Evolutionary conservation across 2,113 vertebrate genomes (phyloP), one percentile per base, ranked within the genome.

Genomic region (Phrynosoma blainvillii): DNA sequence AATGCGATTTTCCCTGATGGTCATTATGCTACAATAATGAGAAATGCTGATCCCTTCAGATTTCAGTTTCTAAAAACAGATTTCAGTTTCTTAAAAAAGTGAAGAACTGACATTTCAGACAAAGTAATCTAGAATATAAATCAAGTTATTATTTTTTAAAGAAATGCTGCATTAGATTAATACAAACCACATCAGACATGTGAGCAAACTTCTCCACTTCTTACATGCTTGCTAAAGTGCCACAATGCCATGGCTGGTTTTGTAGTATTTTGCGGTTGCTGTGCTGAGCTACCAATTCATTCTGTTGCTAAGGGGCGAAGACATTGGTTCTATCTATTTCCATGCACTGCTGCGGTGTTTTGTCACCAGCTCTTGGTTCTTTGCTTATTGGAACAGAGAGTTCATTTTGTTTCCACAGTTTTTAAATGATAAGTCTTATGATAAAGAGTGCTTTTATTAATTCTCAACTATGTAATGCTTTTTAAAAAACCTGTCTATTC

Each of bases 81-180:
- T 95, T 36, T 36, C 36, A 36, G 36, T 36, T 36, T 36, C 36
- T 36, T 36, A 96, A 94, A 89, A 95, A 96, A 92, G 92, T 94
- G 88, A 62, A 88, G 93, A 93, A 90, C 12, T 90, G 59, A 81
- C 32, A 81, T 59, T 0, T 62, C n/a, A 90, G 92, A 93, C 90
- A 95, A 85, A 89, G 86, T 91, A 84, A 96, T 93, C 87, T 86
- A 93, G 88, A 96, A 91, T 21, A 86, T 84, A 91, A 92, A 94
- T 84, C 87, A 92, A 96, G 93, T 93, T 90, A 90, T 82, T 92
- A 2, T 18, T 84, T 36, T 47, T 56, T n/a, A 74, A 71, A 71
- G 70, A 79, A 42, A 52, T 47, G 52, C 18, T 86, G 32, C 23
- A 56, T 1, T 21, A 23, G 74, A 75, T 59, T 32, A 76, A 75